A percentile compares a stretch with the other conserved stretches of the same genome.
Evolutionary conservation across 1,140 invertebrate genomes (phyloP).

Genomic region (Fopius arisanus): DNA sequence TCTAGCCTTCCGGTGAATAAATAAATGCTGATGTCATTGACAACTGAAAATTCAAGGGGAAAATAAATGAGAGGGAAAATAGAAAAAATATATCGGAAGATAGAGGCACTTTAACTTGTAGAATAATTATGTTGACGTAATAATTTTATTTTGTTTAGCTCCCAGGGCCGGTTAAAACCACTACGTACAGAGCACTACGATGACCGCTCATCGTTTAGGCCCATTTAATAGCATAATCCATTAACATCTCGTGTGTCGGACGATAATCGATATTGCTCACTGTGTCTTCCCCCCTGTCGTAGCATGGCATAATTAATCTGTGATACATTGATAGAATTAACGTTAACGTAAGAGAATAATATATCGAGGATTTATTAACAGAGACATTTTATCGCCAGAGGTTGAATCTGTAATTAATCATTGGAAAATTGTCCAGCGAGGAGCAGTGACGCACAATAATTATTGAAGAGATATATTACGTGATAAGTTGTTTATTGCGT

Average conservation of each 20-base stretch:
- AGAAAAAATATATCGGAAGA: background rate
- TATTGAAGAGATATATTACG: background rate
- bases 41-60: too few species aligned
- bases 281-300: constrained; percentile 52
- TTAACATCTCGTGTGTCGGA: constrained; percentile 23
- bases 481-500: too few species aligned
- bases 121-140: background rate
- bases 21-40: too few species aligned
- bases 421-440: background rate
- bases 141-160: constrained; percentile 30
- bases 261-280: constrained; percentile 43
- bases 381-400: background rate
- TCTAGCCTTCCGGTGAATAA: too few species aligned
- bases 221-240: constrained; percentile 6
- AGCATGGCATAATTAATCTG: constrained; percentile 52
- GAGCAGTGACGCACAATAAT: background rate
- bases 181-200: constrained; percentile 34
- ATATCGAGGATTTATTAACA: background rate
- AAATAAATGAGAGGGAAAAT: too few species aligned
- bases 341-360: constrained; percentile 17
- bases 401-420: too few species aligned
- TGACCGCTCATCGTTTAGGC: constrained; percentile 12
- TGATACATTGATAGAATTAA: constrained; percentile 43
- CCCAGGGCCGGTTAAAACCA: constrained; percentile 27
- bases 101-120: too few species aligned